A percentile compares a stretch with the other conserved stretches of the same genome.
These are phyloP conservation scores for Mustela nigripes DNA, from an alignment of 2,113 vertebrate species.

Conservation along the genomic window DNA sequence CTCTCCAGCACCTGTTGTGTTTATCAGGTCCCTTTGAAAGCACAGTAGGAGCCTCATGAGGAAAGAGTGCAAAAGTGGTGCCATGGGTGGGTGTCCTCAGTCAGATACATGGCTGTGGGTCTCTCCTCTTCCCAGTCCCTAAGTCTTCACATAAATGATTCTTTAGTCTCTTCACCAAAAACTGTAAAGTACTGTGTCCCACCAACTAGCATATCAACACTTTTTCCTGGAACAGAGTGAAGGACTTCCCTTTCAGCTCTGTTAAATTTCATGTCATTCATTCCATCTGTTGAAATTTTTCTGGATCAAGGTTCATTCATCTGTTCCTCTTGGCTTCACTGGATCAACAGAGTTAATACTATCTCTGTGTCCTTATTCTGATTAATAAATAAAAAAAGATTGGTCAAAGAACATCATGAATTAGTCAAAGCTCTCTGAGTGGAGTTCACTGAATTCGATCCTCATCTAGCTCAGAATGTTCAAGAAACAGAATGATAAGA, in stretches of 20 bases:
- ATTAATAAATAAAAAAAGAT: constrained; percentile 5
- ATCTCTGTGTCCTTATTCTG: neutral
- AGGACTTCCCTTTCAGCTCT: neutral
- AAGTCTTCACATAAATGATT: neutral
- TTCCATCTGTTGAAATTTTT: neutral
- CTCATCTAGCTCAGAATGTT: neutral
- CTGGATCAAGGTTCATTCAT: neutral
- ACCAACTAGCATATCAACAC: neutral
- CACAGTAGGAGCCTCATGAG: neutral
- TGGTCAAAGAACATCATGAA: neutral
- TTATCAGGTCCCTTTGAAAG: neutral
- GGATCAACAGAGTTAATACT: neutral
- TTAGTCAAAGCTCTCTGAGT: neutral
- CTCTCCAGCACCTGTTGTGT: neutral
- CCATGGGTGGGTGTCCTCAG: neutral
- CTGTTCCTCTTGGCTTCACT: neutral
- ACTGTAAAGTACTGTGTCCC: neutral
- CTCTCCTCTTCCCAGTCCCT: neutral
- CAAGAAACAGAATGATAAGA: neutral
- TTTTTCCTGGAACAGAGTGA: neutral
- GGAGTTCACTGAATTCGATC: neutral
- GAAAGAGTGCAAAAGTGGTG: neutral
- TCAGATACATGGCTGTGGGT: neutral
- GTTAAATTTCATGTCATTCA: neutral
- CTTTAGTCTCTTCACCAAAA: neutral